Evolutionary conservation across 2,113 vertebrate genomes (phyloP).

Genomic region (Leptobrachium leishanense): DNA sequence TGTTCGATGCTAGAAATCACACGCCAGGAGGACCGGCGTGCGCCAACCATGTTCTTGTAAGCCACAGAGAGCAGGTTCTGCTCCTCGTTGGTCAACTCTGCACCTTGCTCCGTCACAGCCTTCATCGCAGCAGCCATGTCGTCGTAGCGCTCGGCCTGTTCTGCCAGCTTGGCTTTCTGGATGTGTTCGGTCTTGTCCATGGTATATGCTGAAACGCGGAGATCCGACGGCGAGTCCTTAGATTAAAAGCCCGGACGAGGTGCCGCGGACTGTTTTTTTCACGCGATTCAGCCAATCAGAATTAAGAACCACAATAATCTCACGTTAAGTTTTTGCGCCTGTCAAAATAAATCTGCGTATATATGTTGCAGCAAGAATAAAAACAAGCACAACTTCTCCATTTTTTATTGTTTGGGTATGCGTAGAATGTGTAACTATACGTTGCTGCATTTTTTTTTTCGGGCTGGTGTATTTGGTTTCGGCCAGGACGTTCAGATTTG

Average conservation of each 20-base stretch:
- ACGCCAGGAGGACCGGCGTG: slow-evolving; percentile 93
- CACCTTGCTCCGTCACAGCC: slow-evolving; percentile 89
- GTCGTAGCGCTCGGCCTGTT: slow-evolving; percentile 97
- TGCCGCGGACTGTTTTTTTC: neutral
- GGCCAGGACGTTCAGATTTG: no score
- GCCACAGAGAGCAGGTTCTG: slow-evolving; percentile 95
- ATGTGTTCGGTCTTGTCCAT: slow-evolving; percentile 98
- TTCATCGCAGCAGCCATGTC: slow-evolving; percentile 98
- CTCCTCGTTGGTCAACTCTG: slow-evolving; percentile 94
- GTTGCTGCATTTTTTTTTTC: no score
- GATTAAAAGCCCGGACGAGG: neutral
- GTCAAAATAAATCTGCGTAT: no score
- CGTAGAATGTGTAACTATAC: no score
- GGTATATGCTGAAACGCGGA: slow-evolving; percentile 67
- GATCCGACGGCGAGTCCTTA: slow-evolving; percentile 7
- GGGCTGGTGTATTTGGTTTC: no score
- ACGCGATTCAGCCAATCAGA: no score
- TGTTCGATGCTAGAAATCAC: slow-evolving; percentile 97
- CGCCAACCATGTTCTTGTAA: slow-evolving; percentile 98
- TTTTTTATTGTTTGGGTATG: no score
- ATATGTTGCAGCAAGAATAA: no score
- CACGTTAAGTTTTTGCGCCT: no score
- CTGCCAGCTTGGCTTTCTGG: slow-evolving; percentile 96
- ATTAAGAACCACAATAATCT: no score
- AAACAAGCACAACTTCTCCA: no score